Percentiles rank a stretch among this genome's conserved stretches.
Conservation (phyloP, 2,888 invertebrate genomes). For the Pyrrhosoma nymphula region DNA sequence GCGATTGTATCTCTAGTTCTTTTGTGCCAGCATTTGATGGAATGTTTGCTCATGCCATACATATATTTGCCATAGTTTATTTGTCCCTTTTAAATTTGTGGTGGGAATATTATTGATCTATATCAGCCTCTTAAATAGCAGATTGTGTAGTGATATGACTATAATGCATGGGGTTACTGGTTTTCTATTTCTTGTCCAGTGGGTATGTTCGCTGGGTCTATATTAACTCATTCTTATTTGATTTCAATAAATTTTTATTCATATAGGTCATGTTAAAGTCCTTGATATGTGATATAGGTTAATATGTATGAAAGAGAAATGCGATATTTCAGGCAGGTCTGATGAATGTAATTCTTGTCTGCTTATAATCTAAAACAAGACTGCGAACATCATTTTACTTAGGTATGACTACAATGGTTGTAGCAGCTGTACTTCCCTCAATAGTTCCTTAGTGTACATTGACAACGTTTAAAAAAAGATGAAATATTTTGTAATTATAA, state of each 20-base stretch:
- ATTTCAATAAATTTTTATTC: background rate
- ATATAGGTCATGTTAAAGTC: constrained; percentile 22
- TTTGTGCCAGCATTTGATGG: background rate
- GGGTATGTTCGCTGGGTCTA: background rate
- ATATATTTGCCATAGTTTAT: background rate
- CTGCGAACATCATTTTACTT: background rate
- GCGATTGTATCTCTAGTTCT: background rate
- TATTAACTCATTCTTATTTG: background rate
- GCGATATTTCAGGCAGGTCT: constrained; percentile 28
- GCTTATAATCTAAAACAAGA: constrained; percentile 10
- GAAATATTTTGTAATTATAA: background rate
- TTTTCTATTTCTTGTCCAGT: too few species aligned
- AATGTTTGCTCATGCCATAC: background rate
- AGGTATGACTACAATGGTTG: background rate
- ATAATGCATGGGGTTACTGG: too few species aligned
- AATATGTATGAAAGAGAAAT: background rate
- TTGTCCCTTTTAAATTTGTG: too few species aligned
- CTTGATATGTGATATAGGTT: constrained; percentile 53
- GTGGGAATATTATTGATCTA: too few species aligned
- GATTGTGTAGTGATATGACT: background rate
- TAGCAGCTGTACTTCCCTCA: background rate
- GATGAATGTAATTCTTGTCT: background rate
- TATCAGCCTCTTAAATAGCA: background rate
- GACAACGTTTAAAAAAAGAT: background rate
- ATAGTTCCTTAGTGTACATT: constrained; percentile 13